Base-by-base conservation (phyloP, 1,140 invertebrate genomes). In the Doryteuthis pealeii region DNA sequence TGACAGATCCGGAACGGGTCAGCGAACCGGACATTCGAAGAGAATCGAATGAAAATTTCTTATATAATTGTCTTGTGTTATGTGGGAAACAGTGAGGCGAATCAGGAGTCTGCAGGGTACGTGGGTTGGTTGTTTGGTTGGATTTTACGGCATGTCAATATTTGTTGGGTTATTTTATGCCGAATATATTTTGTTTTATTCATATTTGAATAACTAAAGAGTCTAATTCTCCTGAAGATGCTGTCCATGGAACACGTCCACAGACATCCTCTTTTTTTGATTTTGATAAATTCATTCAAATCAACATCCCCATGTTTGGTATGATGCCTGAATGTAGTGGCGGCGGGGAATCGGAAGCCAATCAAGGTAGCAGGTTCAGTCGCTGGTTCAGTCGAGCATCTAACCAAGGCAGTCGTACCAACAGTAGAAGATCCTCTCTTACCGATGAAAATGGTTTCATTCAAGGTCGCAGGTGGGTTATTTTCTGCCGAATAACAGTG, bases 271-370 rank as follows among this genome's bases (percentile, higher is more conserved):
- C 73, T 45, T 90, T 92, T 67, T 93, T 94, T 87, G 92, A 92
- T 86, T 90, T 94, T 74, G 92, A 94, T 78, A 92, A 92, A 35
- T 91, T 93, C 80, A 89, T 94, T 26, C 92, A 93, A 77, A 89
- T 91, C 74, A 89, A 89, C 76, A 90, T 92, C 66, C 89, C 91
- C 72, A 62, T 62, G 26, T 18, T 62, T 62, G 91, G 91, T 31
- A 82, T 92, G 12, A 82, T 92, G 31, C 26, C 18, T 22, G 54
- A 62, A n/a, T n/a, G n/a, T 62, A 18, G 12, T 62, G 35, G 70
- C 10, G 31, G 35, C 31, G 80, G 80, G 32, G 32, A 71, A 31
- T 32, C 78, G 12, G 78, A 74, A 22, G 65, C 76, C 15, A 68
- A 26, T 30, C 58, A 65, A 62, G 80, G 85, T 35, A 87, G 86